Conservation (phyloP, 2,888 invertebrate genomes). For the Nomada ferruginata region DNA sequence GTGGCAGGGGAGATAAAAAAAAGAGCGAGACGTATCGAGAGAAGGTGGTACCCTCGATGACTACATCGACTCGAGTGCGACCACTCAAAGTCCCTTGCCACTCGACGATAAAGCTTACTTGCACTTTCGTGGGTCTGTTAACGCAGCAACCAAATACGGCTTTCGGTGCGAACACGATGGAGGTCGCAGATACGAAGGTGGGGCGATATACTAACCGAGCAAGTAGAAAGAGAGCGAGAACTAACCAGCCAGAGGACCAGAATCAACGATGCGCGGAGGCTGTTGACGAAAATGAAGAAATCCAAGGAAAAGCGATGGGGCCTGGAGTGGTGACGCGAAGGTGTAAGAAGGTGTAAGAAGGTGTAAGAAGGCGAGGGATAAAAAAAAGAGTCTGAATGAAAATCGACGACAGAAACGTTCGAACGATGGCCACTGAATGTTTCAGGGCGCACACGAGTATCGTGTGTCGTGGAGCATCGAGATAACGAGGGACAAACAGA, state of each 20-base stretch:
- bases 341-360: too few relatives aligned
- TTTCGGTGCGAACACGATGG: slow-evolving; percentile 43
- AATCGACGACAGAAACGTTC: neutral
- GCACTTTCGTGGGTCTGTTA: slow-evolving; percentile 56
- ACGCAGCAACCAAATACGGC: slow-evolving; percentile 56
- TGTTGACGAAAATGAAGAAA: neutral
- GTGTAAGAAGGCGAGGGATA: neutral
- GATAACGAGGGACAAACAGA: slow-evolving; percentile 27
- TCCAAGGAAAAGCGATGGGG: neutral
- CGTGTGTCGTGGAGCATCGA: neutral
- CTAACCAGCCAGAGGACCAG: neutral
- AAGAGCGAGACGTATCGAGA: neutral
- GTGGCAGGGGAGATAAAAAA: neutral
- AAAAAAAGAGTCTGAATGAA: neutral
- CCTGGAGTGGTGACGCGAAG: neutral
- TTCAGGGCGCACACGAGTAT: neutral
- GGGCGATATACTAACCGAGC: slow-evolving; percentile 38
- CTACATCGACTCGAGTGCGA: neutral
- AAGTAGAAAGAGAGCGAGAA: slow-evolving; percentile 21
- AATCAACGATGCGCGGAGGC: neutral
- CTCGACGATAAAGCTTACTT: slow-evolving; percentile 47
- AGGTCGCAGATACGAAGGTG: slow-evolving; percentile 46
- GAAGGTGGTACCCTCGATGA: neutral
- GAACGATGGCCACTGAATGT: neutral
- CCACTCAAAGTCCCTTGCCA: neutral